A percentile compares a stretch with the other conserved stretches of the same genome.
Conservation (phyloP, 2,888 invertebrate genomes). For the Minunthozetes semirufus region DNA sequence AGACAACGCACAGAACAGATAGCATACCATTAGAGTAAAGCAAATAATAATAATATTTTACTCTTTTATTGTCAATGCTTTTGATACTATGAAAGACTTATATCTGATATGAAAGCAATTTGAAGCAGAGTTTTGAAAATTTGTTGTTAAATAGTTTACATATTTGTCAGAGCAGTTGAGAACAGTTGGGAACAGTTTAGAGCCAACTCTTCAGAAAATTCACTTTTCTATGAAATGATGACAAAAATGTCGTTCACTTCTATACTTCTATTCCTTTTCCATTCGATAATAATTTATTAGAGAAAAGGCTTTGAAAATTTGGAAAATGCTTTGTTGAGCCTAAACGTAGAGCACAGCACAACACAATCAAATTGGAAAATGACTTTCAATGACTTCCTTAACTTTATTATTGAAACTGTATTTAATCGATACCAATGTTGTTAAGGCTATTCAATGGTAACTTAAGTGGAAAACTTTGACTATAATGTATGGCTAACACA, state of each 20-base stretch:
- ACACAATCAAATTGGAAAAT: conserved; percentile 28
- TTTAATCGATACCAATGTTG: conserved; percentile 21
- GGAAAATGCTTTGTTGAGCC: background rate
- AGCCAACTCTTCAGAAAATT: conserved; percentile 25
- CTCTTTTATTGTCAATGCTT: background rate
- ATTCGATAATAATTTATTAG: conserved; percentile 31
- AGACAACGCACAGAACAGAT: background rate
- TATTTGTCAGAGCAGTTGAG: conserved; percentile 11
- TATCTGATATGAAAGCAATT: background rate
- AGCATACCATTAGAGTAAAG: conserved; percentile 3
- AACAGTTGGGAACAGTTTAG: background rate
- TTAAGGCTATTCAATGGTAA: conserved; percentile 19
- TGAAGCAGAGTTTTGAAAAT: conserved; percentile 5
- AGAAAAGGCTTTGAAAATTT: conserved; percentile 2
- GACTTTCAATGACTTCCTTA: conserved; percentile 30
- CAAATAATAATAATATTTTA: background rate
- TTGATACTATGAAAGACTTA: conserved; percentile 4
- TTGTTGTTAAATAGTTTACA: conserved; percentile 27
- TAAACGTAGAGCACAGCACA: no score
- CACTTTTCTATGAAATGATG: conserved; percentile 26
- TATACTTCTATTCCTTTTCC: conserved; percentile 7
- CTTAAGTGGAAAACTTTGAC: conserved; percentile 32
- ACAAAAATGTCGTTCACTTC: conserved; percentile 26
- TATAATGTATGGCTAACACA: conserved; percentile 24
- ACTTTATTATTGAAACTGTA: conserved; percentile 28